These are phyloP conservation scores for Podiceps cristatus DNA, from an alignment of 2,113 vertebrate species.

Conservation along the genomic window DNA sequence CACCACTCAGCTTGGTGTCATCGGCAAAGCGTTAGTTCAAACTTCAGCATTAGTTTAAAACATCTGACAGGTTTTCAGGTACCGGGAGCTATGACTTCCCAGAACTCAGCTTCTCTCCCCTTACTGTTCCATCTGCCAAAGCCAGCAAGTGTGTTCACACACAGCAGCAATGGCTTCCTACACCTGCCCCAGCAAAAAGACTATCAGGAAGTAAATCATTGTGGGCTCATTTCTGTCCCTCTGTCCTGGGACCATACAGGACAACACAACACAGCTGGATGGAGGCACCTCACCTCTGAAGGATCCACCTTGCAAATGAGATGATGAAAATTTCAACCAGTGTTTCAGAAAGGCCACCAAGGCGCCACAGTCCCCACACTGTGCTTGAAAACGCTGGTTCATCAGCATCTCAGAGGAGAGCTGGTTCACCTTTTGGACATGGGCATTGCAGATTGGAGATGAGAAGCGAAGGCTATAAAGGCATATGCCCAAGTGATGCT, in stretches of 20 bases:
- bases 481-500: background rate
- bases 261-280: background rate
- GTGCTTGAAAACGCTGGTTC: background rate
- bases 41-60: background rate
- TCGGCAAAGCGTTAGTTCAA: no score
- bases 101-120: background rate
- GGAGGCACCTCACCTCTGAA: background rate
- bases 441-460: background rate
- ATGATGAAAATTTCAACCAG: background rate
- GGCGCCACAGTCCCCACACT: accelerated
- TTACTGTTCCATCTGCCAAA: background rate
- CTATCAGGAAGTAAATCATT: background rate
- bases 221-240: background rate
- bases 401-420: background rate
- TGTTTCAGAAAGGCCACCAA: background rate
- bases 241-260: accelerated
- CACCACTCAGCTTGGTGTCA: no score
- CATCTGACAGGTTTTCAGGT: background rate
- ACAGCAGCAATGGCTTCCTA: background rate
- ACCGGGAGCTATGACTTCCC: background rate
- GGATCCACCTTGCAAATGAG: background rate
- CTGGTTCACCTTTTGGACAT: background rate
- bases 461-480: background rate
- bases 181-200: background rate
- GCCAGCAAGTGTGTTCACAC: background rate